Base-by-base conservation (phyloP, 2,113 vertebrate genomes). In the Percopsis transmontana region DNA sequence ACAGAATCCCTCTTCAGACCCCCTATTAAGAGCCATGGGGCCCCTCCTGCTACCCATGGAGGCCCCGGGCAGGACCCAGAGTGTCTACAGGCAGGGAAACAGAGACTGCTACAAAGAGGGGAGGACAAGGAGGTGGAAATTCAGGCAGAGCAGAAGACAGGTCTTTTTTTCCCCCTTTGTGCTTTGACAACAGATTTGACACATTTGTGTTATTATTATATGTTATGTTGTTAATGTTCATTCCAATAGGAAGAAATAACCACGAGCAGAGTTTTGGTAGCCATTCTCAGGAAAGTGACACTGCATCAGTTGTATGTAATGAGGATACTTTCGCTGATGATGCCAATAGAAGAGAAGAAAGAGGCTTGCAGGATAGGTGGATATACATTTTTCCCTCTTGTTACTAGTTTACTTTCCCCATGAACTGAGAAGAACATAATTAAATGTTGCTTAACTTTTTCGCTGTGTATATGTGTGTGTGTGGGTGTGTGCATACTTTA, bases 361-460 rank as follows among this genome's bases (percentile, higher is more conserved):
- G 21, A 12, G 16, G 48, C 41, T 39, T 44, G 9, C 20, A 54
- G 1, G 91, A 93, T 53, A 87, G 89, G 92, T 91, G 53, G 42
- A 24, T 45, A 5, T 65, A 19, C 42, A 45, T n/a, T n/a, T n/a
- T n/a, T n/a, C n/a, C n/a, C n/a, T n/a, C n/a, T 41, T 41, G 40
- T 41, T 41, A 41, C n/a, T 64, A 54, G 10, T 27, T 14, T 24
- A 54, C 20, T 15, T 14, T 5, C 3, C 3, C 52, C 8, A 33
- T 33, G 27, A 33, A 33, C 5, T 33, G 27, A 33, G 27, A 7
- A n/a, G n/a, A n/a, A n/a, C n/a, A n/a, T n/a, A n/a, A n/a, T n/a
- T n/a, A n/a, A n/a, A n/a, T n/a, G n/a, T 2, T 33, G 58, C 3
- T 69, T 8, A 9, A 39, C 45, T 16, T 56, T 10, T 23, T 14